Evolutionary conservation across 2,113 vertebrate species (phyloP).

Genomic region (Camelus dromedarius): DNA sequence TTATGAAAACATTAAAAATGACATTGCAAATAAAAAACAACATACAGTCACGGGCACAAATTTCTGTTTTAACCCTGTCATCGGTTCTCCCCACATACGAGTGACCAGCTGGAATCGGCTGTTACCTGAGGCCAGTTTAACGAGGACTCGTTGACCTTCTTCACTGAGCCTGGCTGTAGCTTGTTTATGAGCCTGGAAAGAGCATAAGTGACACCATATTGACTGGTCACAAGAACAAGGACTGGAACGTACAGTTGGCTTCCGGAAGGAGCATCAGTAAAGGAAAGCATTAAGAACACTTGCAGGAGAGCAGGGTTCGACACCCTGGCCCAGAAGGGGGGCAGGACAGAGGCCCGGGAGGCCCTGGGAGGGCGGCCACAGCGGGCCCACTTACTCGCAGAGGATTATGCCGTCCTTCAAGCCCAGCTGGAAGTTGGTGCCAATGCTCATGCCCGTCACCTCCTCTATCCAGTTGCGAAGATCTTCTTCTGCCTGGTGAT

Average conservation of each 20-base stretch:
- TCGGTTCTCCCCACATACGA: background rate
- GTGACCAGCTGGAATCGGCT: background rate
- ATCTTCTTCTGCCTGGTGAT: constrained; percentile 95
- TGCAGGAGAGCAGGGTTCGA: background rate
- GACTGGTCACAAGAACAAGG: background rate
- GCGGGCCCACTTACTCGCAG: constrained; percentile 92
- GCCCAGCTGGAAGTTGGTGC: constrained; percentile 96
- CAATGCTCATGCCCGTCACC: constrained; percentile 95
- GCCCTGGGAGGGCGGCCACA: background rate
- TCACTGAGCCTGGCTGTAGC: constrained; percentile 94
- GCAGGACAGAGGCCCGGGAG: background rate
- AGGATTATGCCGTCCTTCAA: constrained; percentile 97
- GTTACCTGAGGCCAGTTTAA: constrained; percentile 99
- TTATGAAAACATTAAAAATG: background rate
- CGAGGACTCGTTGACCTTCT: constrained; percentile 96
- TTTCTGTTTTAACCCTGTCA: background rate
- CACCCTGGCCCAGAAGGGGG: background rate
- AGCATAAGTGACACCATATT: constrained; percentile 45
- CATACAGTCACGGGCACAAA: background rate
- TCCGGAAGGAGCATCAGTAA: background rate
- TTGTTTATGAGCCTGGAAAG: constrained; percentile 95
- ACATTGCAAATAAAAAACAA: background rate
- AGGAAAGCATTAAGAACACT: background rate
- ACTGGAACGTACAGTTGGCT: background rate
- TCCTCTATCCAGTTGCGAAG: constrained; percentile 98